phyloP scores from a whole-genome alignment of 2,888 invertebrate species.

The Meteorus colon region DNA sequence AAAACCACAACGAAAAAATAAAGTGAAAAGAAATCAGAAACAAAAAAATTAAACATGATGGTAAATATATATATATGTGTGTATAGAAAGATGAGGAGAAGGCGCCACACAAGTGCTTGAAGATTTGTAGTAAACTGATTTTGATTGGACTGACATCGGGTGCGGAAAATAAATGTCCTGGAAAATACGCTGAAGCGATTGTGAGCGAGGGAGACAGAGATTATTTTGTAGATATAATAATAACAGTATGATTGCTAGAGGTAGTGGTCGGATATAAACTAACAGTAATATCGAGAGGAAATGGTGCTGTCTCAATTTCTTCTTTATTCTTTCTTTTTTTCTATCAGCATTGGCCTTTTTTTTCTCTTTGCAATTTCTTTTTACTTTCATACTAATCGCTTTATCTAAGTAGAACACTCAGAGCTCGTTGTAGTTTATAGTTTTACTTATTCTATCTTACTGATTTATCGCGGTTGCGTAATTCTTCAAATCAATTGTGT shows the following conservation, averaged over 20 bases:
- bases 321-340: constrained; percentile 33
- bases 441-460: background rate
- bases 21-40: constrained; percentile 40
- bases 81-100: constrained; percentile 34
- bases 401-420: constrained; percentile 13
- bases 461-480: background rate
- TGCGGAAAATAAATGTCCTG: constrained; percentile 38
- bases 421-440: constrained; percentile 20
- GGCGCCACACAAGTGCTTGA: constrained; percentile 30
- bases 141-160: constrained; percentile 30
- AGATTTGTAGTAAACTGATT: constrained; percentile 38
- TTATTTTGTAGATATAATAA: constrained; percentile 36
- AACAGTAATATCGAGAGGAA: constrained; percentile 48
- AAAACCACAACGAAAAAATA: constrained; percentile 51
- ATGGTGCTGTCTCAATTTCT: constrained; percentile 47
- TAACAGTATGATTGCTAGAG: constrained; percentile 41
- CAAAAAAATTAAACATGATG: constrained; percentile 45
- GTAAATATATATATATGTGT: constrained; percentile 35
- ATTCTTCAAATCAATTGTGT: background rate
- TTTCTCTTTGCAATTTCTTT: constrained; percentile 21
- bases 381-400: constrained; percentile 23
- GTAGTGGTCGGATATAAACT: constrained; percentile 44
- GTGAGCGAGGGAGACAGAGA: constrained; percentile 9
- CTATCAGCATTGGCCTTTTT: constrained; percentile 24
- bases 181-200: constrained; percentile 35